Conservation (phyloP, 1,140 invertebrate species). For the Venturia canescens region DNA sequence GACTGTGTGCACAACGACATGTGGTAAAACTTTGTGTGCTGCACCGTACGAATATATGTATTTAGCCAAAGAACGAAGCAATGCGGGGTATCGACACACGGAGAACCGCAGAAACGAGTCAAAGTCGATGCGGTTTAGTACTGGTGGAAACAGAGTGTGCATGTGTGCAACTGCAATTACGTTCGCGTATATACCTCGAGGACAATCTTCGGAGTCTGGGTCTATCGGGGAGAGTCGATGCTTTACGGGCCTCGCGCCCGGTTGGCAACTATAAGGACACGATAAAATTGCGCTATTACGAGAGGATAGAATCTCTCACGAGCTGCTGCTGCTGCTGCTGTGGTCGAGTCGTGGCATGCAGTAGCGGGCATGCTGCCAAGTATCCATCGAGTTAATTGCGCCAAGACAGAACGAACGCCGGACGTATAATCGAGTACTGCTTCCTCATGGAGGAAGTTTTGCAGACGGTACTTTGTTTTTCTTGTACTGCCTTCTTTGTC, state of each 20-base stretch:
- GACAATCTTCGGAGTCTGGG: neutral
- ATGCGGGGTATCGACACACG: neutral
- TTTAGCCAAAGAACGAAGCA: neutral
- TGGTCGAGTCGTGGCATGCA: conserved; percentile 2
- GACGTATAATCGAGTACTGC: conserved; percentile 14
- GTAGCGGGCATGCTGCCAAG: conserved; percentile 34
- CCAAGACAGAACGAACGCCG: conserved; percentile 26
- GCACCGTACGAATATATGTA: neutral
- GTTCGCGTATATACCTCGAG: conserved; percentile 23
- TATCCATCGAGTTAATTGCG: conserved; percentile 34
- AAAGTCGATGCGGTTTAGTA: neutral
- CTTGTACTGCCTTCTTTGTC: neutral
- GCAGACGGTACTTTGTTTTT: conserved; percentile 1
- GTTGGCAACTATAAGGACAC: conserved; percentile 31
- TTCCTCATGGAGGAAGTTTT: conserved; percentile 17
- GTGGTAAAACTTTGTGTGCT: neutral
- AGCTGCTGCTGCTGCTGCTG: too few species aligned
- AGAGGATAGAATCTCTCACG: neutral
- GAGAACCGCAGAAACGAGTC: conserved; percentile 19
- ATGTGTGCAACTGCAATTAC: conserved; percentile 32
- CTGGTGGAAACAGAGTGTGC: neutral
- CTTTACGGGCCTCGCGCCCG: conserved; percentile 29
- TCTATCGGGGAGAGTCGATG: conserved; percentile 28
- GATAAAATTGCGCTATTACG: conserved; percentile 38
- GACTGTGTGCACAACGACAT: conserved; percentile 16